phyloP scores from a whole-genome alignment of 2,113 vertebrate species.

The Rhegmatorhina hoffmannsi region DNA sequence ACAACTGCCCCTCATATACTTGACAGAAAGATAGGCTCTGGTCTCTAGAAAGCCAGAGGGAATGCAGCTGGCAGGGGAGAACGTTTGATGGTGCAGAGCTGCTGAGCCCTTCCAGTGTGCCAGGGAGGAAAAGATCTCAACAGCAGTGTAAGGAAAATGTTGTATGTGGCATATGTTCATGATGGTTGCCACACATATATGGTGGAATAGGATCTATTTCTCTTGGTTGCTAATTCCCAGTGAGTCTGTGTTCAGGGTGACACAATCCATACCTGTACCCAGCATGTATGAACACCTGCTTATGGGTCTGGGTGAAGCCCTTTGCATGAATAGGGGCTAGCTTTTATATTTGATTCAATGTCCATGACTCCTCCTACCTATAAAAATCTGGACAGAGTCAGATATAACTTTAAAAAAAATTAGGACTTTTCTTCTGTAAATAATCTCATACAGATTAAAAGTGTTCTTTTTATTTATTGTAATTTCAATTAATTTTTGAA shows the following conservation, averaged over 20 bases:
- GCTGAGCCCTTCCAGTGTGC: background rate
- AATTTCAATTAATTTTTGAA: background rate
- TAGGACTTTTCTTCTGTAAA: background rate
- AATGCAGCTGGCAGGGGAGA: background rate
- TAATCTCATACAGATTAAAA: background rate
- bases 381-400: background rate
- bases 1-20: background rate
- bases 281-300: background rate
- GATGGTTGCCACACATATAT: rapidly evolving
- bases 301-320: background rate
- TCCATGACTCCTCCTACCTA: background rate
- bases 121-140: background rate
- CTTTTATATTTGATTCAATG: background rate
- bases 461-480: background rate
- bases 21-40: background rate
- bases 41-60: background rate
- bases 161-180: rapidly evolving
- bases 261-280: background rate
- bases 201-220: background rate
- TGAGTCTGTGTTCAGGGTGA: background rate
- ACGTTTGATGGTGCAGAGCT: background rate
- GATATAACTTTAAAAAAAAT: background rate
- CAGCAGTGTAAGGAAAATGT: background rate
- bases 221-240: background rate
- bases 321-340: background rate